A percentile compares a stretch with the other conserved stretches of the same genome.
Conservation (phyloP, 2,113 vertebrate species). For the Ramphastos sulfuratus region DNA sequence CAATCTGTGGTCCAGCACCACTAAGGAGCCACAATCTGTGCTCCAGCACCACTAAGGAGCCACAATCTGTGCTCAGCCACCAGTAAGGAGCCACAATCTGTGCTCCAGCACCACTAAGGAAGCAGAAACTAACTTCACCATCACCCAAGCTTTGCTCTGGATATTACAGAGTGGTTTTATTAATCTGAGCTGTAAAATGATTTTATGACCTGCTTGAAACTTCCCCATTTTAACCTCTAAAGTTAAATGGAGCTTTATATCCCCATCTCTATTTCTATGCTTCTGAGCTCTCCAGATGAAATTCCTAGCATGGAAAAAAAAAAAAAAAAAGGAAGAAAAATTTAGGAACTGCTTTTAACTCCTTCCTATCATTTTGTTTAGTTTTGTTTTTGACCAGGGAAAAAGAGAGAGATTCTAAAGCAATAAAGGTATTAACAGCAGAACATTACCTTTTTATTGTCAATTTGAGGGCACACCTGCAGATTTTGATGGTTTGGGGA, state of each 20-base stretch:
- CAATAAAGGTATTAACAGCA: neutral
- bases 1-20: too few species aligned
- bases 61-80: too few species aligned
- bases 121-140: neutral
- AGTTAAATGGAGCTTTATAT: neutral
- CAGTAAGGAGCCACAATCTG: too few species aligned
- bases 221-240: neutral
- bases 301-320: neutral
- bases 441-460: neutral
- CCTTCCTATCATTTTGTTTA: neutral
- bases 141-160: neutral
- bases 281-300: neutral
- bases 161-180: neutral
- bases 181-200: neutral
- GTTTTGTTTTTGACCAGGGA: neutral
- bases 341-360: neutral
- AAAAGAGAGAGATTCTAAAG: neutral
- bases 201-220: neutral
- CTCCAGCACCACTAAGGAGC: too few species aligned
- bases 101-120: too few species aligned
- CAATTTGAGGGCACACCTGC: constrained; percentile 27
- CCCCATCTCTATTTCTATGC: neutral
- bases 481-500: neutral
- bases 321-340: neutral
- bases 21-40: too few species aligned